phyloP scores from a whole-genome alignment of 2,888 invertebrate genomes.

The Melieria crassipennis region DNA sequence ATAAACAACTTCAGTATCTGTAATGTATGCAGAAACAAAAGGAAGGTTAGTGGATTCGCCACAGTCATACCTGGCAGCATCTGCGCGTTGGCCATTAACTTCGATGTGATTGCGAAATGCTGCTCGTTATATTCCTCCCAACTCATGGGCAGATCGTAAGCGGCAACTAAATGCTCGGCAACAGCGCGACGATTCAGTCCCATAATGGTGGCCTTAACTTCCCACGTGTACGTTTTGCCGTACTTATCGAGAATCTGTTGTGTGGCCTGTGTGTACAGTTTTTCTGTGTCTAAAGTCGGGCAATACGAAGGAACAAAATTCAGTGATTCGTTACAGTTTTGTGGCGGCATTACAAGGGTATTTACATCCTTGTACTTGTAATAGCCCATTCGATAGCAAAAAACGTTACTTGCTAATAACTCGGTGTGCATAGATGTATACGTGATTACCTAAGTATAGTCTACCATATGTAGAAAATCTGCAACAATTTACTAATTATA shows the following conservation, averaged over 20 bases:
- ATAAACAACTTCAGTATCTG: slow-evolving; percentile 86
- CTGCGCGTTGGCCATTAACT: slow-evolving; percentile 71
- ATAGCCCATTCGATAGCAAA: too few species aligned
- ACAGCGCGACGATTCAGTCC: slow-evolving; percentile 74
- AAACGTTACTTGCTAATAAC: too few species aligned
- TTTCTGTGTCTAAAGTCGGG: slow-evolving; percentile 77
- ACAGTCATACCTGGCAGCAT: slow-evolving; percentile 75
- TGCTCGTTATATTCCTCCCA: slow-evolving; percentile 73
- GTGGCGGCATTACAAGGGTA: too few species aligned
- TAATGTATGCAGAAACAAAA: slow-evolving; percentile 41
- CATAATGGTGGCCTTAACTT: slow-evolving; percentile 79
- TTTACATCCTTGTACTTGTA: too few species aligned
- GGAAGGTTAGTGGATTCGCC: too few species aligned
- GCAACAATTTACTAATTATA: too few species aligned
- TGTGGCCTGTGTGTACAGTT: slow-evolving; percentile 77
- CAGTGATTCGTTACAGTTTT: too few species aligned
- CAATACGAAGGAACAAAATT: too few species aligned
- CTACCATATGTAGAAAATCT: too few species aligned
- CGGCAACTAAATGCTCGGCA: slow-evolving; percentile 69
- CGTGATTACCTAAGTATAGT: too few species aligned
- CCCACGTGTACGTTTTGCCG: slow-evolving; percentile 81
- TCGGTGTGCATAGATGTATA: too few species aligned
- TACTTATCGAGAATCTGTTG: slow-evolving; percentile 74
- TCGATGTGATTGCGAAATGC: slow-evolving; percentile 64
- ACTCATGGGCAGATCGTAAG: slow-evolving; percentile 73